phyloP scores from a whole-genome alignment of 2,888 invertebrate genomes.

The Cheilosia vernalis region DNA sequence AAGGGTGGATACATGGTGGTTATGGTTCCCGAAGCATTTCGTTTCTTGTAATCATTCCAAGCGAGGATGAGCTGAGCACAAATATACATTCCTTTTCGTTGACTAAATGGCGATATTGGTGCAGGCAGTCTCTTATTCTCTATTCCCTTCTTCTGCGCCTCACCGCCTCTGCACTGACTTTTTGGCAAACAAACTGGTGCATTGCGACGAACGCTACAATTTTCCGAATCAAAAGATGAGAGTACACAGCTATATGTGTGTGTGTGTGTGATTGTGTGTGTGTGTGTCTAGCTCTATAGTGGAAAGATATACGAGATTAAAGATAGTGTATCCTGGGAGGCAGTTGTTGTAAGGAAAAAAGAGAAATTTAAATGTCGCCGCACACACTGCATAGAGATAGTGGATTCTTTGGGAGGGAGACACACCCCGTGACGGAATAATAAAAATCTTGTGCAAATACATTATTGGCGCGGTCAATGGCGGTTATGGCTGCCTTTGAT shows the following conservation, averaged over 20 bases:
- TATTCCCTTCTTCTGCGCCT: slow-evolving; percentile 4
- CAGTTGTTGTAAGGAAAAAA: slow-evolving; percentile 21
- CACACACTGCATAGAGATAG: slow-evolving; percentile 52
- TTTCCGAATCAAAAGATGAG: slow-evolving; percentile 71
- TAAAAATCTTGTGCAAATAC: slow-evolving; percentile 48
- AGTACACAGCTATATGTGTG: slow-evolving; percentile 18
- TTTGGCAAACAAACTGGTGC: slow-evolving; percentile 75
- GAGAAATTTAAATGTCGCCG: slow-evolving; percentile 67
- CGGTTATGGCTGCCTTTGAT: slow-evolving; percentile 22
- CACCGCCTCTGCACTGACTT: slow-evolving; percentile 37
- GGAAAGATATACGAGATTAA: slow-evolving; percentile 51
- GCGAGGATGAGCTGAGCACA: slow-evolving; percentile 66
- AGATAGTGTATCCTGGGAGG: slow-evolving; percentile 46
- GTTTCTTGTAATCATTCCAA: slow-evolving; percentile 75
- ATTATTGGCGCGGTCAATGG: slow-evolving; percentile 50
- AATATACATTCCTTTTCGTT: slow-evolving; percentile 57
- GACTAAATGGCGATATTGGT: slow-evolving; percentile 64
- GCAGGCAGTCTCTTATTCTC: slow-evolving; percentile 39
- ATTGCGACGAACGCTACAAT: slow-evolving; percentile 75
- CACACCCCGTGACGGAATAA: slow-evolving; percentile 41
- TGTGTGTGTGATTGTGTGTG: not conserved
- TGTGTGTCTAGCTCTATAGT: slow-evolving; percentile 8
- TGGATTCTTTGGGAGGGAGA: slow-evolving; percentile 15
- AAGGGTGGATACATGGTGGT: slow-evolving; percentile 30
- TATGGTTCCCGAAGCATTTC: slow-evolving; percentile 69